Evolutionary conservation across 2,797 vertebrate genomes (phyloP).

Genomic region (Martes flavigula): DNA sequence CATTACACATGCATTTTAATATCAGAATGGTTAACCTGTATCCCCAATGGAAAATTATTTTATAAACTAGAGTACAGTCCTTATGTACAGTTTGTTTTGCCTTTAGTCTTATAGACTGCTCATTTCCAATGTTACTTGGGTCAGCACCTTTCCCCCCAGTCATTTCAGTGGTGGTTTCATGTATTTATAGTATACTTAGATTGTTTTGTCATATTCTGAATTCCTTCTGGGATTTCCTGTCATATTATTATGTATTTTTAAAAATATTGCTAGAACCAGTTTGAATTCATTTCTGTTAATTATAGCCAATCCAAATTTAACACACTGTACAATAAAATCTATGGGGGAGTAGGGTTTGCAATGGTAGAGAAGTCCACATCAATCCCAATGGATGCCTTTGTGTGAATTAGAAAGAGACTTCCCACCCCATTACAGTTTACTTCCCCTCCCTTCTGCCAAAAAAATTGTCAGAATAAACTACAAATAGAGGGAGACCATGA

Average conservation of each 20-base stretch:
- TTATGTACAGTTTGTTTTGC: neutral
- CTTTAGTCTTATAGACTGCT: neutral
- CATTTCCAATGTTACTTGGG: neutral
- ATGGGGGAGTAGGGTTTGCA: neutral
- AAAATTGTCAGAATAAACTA: neutral
- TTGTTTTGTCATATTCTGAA: neutral
- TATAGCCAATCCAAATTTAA: neutral
- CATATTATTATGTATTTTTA: neutral
- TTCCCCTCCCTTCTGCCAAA: neutral
- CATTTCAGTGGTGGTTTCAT: neutral
- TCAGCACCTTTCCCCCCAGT: neutral
- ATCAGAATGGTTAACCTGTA: neutral
- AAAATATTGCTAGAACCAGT: neutral
- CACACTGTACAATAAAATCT: neutral
- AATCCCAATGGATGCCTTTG: neutral
- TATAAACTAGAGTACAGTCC: neutral
- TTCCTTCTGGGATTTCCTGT: neutral
- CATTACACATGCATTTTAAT: neutral
- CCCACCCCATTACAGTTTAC: neutral
- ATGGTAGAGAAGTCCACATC: neutral
- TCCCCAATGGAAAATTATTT: neutral
- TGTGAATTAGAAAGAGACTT: neutral
- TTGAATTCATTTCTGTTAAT: neutral
- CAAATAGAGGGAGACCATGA: neutral
- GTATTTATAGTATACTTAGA: neutral